Evolutionary conservation across 2,888 invertebrate species (phyloP).

Genomic region (Gasteruption jaculator): DNA sequence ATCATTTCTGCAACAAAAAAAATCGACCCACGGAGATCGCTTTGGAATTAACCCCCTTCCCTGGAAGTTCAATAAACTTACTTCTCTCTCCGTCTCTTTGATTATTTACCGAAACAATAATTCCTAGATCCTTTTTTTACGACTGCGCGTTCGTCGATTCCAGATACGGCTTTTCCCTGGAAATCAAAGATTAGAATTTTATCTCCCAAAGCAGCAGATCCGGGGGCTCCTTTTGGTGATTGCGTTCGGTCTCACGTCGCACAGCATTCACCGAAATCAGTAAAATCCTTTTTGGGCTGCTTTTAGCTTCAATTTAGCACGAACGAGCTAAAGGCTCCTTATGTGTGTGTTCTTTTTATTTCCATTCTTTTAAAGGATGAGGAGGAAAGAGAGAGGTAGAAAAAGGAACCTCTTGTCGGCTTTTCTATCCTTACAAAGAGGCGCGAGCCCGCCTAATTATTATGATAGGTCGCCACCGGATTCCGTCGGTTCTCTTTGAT

Average conservation of each 20-base stretch:
- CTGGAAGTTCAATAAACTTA: too few relatives aligned
- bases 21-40: too few relatives aligned
- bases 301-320: slow-evolving; percentile 42
- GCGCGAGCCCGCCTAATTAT: slow-evolving; percentile 51
- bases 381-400: slow-evolving; percentile 2
- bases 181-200: neutral
- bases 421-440: slow-evolving; percentile 50
- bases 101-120: too few relatives aligned
- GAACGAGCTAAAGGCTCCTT: too few relatives aligned
- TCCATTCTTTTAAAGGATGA: slow-evolving; percentile 3
- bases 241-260: slow-evolving; percentile 8
- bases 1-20: too few relatives aligned
- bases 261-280: slow-evolving; percentile 34
- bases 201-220: too few relatives aligned
- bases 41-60: too few relatives aligned
- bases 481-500: slow-evolving; percentile 50
- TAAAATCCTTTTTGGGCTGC: slow-evolving; percentile 45
- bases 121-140: too few relatives aligned
- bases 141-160: too few relatives aligned
- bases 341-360: too few relatives aligned
- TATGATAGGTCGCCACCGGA: slow-evolving; percentile 52
- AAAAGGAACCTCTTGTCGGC: slow-evolving; percentile 33
- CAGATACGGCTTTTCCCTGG: slow-evolving; percentile 3
- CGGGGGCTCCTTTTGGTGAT: neutral
- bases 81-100: too few relatives aligned